Conservation (phyloP, 2,888 invertebrate species). For the Acronicta aceris region DNA sequence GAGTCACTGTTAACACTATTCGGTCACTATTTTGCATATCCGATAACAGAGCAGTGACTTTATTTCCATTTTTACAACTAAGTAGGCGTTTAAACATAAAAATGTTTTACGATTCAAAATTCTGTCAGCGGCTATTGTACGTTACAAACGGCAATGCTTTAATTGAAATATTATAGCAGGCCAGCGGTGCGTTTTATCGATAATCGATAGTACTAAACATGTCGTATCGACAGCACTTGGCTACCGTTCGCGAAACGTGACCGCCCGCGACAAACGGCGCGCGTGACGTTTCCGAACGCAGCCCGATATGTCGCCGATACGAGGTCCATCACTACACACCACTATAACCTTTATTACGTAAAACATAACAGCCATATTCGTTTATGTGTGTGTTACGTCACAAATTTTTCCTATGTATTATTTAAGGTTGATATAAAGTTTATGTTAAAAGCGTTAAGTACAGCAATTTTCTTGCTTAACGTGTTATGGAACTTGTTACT, state of each 20-base stretch:
- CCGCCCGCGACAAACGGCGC: constrained; percentile 83
- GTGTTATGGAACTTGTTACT: constrained; percentile 30
- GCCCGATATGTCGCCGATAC: constrained; percentile 80
- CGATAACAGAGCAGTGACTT: constrained; percentile 32
- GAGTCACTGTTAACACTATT: constrained; percentile 42
- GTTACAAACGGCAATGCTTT: constrained; percentile 13
- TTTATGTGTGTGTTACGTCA: constrained; percentile 25
- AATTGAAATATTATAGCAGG: constrained; percentile 34
- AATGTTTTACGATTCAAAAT: constrained; percentile 34
- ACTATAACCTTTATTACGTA: constrained; percentile 57
- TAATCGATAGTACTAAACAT: constrained; percentile 65
- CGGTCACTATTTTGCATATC: constrained; percentile 39
- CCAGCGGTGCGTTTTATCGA: constrained; percentile 48
- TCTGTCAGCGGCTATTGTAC: constrained; percentile 16
- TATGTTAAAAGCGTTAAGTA: constrained; percentile 55
- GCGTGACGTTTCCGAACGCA: constrained; percentile 81
- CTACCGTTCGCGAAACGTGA: constrained; percentile 85
- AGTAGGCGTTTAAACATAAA: constrained; percentile 26
- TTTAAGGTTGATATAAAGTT: constrained; percentile 50
- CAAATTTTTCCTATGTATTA: constrained; percentile 50
- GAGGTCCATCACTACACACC: constrained; percentile 52
- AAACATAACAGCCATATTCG: constrained; percentile 37
- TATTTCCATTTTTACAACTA: constrained; percentile 40
- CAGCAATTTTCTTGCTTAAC: constrained; percentile 47
- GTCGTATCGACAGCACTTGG: constrained; percentile 67